Percentiles rank a stretch among this genome's conserved stretches.
Conservation (phyloP, 2,113 vertebrate species). For the Telmatochromis brachygnathus region DNA sequence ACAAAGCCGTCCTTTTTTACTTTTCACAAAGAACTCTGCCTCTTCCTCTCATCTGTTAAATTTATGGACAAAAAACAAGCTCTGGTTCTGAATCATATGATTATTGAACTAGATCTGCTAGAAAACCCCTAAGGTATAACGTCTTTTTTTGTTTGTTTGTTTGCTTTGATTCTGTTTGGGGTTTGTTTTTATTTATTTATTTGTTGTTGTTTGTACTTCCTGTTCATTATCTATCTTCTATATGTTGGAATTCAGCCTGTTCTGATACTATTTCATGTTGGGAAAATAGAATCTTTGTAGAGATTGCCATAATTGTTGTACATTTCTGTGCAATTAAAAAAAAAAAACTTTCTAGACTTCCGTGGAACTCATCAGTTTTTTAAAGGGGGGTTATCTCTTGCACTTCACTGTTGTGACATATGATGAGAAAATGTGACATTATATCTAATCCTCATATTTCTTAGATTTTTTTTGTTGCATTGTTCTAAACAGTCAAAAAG, state of each 20-base stretch:
- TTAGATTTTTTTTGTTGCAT: not conserved
- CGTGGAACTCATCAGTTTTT: not conserved
- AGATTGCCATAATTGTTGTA: not conserved
- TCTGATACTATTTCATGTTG: not conserved
- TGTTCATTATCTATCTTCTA: not conserved
- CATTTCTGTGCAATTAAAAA: not conserved
- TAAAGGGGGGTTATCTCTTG: not conserved
- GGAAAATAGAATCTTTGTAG: not conserved
- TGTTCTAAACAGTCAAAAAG: fast-evolving
- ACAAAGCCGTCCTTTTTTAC: too few species aligned
- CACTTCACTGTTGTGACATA: not conserved
- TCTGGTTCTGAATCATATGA: not conserved
- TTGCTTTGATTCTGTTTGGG: not conserved
- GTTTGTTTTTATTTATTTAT: fast-evolving
- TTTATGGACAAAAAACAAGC: too few species aligned
- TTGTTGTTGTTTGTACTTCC: not conserved
- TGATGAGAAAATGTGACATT: not conserved
- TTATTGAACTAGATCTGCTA: fast-evolving
- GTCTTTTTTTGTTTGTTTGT: fast-evolving
- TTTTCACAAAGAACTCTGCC: too few species aligned
- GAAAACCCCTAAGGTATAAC: not conserved
- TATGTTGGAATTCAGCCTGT: not conserved
- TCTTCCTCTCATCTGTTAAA: not conserved
- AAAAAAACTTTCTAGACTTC: slow-evolving; percentile 1
- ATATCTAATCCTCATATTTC: fast-evolving